phyloP scores from a whole-genome alignment of 2,113 vertebrate species.

The Phoenicopterus ruber region DNA sequence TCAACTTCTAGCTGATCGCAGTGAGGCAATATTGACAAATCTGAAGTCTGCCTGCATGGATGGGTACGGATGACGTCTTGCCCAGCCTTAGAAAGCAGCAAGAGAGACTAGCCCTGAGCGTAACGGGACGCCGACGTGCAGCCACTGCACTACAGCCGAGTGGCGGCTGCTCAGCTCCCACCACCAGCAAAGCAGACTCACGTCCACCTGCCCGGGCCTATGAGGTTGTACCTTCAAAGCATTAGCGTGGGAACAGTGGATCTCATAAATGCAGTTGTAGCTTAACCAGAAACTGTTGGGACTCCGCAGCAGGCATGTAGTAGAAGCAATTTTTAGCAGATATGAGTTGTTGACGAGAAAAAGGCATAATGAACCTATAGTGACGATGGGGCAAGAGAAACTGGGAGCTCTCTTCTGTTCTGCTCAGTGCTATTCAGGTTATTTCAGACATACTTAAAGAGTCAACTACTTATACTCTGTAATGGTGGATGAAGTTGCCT shows the following conservation, averaged over 20 bases:
- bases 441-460: not conserved
- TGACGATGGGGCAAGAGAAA: not conserved
- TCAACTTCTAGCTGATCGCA: not conserved
- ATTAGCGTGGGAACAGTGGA: not conserved
- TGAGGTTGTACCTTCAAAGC: not conserved
- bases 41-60: not conserved
- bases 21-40: not conserved
- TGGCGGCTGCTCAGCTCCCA: not conserved
- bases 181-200: not conserved
- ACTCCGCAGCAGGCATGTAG: not conserved
- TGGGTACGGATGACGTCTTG: not conserved
- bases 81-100: not conserved
- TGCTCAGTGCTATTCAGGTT: not conserved
- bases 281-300: not conserved
- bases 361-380: not conserved
- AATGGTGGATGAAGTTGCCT: not conserved
- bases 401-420: not conserved
- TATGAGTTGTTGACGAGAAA: not conserved
- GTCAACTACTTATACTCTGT: not conserved
- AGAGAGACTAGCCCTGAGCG: rapidly evolving
- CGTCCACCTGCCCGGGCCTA: not conserved
- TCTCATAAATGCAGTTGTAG: not conserved
- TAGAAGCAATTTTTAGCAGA: not conserved
- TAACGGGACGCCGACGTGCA: not conserved
- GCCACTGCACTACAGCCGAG: not conserved